A percentile compares a stretch with the other conserved stretches of the same genome.
Evolutionary conservation across 2,888 invertebrate species (phyloP).

Genomic region (Cylindroiulus punctatus): DNA sequence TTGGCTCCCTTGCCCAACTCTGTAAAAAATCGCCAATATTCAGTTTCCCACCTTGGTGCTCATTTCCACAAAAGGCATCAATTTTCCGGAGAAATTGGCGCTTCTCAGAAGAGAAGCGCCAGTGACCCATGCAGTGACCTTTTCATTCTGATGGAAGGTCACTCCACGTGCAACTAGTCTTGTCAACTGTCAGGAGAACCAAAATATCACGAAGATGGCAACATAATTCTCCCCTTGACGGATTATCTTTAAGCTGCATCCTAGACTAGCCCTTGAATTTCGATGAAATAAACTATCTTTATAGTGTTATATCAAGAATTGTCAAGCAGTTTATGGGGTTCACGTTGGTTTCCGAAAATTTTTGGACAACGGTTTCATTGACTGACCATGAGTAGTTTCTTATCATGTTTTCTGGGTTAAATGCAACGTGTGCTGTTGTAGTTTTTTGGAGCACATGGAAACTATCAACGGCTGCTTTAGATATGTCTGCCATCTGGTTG

Average conservation of each 20-base stretch:
- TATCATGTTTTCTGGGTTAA: neutral
- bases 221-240: neutral
- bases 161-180: neutral
- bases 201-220: neutral
- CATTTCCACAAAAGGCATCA: neutral
- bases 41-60: conserved; percentile 10
- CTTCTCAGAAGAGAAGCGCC: neutral
- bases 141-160: neutral
- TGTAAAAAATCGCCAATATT: conserved; percentile 5
- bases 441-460: neutral
- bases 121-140: neutral
- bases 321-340: neutral
- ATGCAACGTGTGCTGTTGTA: neutral
- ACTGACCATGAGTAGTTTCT: neutral
- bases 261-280: neutral
- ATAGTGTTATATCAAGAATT: neutral
- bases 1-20: neutral
- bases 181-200: neutral
- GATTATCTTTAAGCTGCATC: neutral
- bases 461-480: neutral
- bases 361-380: neutral
- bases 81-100: neutral
- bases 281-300: neutral
- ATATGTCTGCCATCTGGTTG: neutral
- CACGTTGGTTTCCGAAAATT: neutral